These are phyloP conservation scores for Calvadosia cruxmelitensis DNA, from an alignment of 30 jellyfish, hydroid and myxozoan species.

Conservation along the genomic window DNA sequence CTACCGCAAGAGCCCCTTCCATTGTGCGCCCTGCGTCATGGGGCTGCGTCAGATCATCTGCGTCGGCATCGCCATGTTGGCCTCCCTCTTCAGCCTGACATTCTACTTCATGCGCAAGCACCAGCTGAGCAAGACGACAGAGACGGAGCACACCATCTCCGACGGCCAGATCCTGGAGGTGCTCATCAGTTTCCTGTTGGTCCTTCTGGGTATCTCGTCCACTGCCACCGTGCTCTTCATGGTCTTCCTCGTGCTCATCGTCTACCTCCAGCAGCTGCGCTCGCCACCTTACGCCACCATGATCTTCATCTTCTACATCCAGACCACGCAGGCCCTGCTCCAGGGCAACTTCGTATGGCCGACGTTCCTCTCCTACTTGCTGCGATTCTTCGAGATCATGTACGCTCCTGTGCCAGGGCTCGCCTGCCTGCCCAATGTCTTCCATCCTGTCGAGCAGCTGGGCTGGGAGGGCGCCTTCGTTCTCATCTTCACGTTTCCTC, in stretches of 20 bases:
- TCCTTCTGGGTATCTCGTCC: conserved; percentile 88
- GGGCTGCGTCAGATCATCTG: conserved; percentile 82
- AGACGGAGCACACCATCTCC: conserved; percentile 41
- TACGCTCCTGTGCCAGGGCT: conserved; percentile 99
- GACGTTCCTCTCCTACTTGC: conserved; percentile 49
- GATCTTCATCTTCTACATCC: conserved; percentile 93
- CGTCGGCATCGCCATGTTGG: conserved; percentile 60
- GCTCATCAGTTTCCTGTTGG: conserved; percentile 61
- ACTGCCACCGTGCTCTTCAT: conserved; percentile 83
- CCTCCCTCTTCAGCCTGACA: conserved; percentile 64
- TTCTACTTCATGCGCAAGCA: conserved; percentile 83
- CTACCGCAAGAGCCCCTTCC: conserved; percentile 83
- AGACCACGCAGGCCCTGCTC: conserved; percentile 78
- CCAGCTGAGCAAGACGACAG: conserved; percentile 28
- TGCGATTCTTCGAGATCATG: conserved; percentile 76
- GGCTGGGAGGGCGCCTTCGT: conserved; percentile 99
- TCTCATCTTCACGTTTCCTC: conserved; percentile 55
- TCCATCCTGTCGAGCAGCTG: conserved; percentile 63
- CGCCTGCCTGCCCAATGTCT: conserved; percentile 83
- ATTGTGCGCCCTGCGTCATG: conserved; percentile 93
- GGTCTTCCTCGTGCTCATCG: conserved; percentile 78
- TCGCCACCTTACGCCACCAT: conserved; percentile 95
- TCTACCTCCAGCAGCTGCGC: conserved; percentile 80
- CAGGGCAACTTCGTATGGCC: conserved; percentile 98
- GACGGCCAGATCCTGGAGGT: conserved; percentile 82